These are phyloP conservation scores for Dynastes maya DNA, from an alignment of 2,888 invertebrate species.

Conservation along the genomic window DNA sequence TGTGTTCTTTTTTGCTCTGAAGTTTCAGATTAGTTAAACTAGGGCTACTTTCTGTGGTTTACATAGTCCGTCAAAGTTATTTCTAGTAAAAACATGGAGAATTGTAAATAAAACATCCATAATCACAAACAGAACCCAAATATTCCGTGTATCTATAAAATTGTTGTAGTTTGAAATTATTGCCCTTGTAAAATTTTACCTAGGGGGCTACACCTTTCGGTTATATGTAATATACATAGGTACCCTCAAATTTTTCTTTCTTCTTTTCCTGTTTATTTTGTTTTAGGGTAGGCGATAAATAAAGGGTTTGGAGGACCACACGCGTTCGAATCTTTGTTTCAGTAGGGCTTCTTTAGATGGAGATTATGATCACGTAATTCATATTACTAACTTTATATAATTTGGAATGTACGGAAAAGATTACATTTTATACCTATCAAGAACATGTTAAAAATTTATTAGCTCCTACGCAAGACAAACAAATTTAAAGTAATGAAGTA, in stretches of 20 bases:
- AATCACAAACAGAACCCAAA: conserved; percentile 7
- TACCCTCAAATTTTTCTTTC: conserved; percentile 27
- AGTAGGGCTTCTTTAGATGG: background rate
- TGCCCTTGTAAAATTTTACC: conserved; percentile 46
- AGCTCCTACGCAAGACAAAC: background rate
- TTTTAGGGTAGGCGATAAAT: conserved; percentile 34
- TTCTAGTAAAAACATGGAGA: background rate
- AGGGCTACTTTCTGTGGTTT: no score
- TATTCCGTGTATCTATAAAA: conserved; percentile 32
- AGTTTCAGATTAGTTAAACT: no score
- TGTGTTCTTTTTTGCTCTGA: no score
- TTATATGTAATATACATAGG: background rate
- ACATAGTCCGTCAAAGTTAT: no score
- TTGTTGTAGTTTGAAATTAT: conserved; percentile 40
- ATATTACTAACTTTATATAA: background rate
- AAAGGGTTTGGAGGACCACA: conserved; percentile 41
- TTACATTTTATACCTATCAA: background rate
- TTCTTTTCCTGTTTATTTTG: conserved; percentile 42
- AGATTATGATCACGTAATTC: background rate
- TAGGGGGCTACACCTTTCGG: conserved; percentile 17
- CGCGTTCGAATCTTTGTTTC: conserved; percentile 33
- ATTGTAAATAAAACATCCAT: background rate
- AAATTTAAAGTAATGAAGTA: background rate
- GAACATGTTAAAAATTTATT: background rate
- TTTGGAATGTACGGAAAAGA: background rate